These are phyloP conservation scores for Onychomys arenicola DNA, from an alignment of 2,797 vertebrate species.

Conservation along the genomic window DNA sequence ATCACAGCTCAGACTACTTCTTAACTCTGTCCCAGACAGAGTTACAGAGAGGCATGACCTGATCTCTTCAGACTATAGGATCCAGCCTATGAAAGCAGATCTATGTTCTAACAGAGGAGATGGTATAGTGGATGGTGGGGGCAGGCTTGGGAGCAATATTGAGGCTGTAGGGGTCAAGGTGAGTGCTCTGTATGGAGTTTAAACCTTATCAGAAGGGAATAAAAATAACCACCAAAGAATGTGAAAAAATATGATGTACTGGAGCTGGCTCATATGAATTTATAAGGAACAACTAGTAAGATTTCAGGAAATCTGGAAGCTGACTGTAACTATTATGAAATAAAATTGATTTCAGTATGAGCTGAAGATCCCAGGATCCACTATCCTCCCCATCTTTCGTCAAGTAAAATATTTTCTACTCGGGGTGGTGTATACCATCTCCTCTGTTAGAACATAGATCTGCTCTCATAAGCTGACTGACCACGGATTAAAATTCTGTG, in stretches of 20 bases:
- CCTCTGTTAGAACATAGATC: too few relatives aligned
- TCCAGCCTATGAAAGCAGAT: neutral
- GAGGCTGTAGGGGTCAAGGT: neutral
- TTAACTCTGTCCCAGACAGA: neutral
- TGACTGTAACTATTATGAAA: neutral
- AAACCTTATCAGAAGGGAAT: neutral
- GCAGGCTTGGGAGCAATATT: neutral
- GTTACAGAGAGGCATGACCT: neutral
- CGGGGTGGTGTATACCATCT: too few relatives aligned
- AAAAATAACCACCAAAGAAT: neutral
- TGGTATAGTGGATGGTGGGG: too few relatives aligned
- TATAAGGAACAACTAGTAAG: neutral
- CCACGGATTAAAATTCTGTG: neutral
- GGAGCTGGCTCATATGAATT: neutral
- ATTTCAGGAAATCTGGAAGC: neutral
- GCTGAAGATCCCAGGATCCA: neutral
- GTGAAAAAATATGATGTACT: neutral
- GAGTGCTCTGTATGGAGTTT: neutral
- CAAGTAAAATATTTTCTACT: too few relatives aligned
- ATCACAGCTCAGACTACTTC: neutral
- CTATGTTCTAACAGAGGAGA: neutral
- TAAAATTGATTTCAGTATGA: neutral
- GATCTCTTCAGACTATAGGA: neutral
- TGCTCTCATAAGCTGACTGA: too few relatives aligned
- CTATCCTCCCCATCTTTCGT: too few relatives aligned